Percentiles rank a stretch among this genome's conserved stretches.
phyloP scores from a whole-genome alignment of 2,888 invertebrate genomes.

The Ditylenchus weischeri region DNA sequence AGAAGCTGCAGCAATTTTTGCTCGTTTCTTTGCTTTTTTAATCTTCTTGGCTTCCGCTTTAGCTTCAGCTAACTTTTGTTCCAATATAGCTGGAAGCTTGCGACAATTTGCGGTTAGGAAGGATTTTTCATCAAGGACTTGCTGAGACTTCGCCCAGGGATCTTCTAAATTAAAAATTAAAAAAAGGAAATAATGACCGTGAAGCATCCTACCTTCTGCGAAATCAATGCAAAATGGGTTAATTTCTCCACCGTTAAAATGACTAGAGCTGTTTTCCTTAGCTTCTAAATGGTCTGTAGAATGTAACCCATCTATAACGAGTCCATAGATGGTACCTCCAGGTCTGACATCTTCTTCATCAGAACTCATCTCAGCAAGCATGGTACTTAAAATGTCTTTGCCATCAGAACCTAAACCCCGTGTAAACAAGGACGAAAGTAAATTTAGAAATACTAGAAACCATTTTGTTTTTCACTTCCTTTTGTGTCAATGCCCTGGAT shows the following conservation, averaged over 20 bases:
- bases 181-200: neutral
- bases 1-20: constrained; percentile 18
- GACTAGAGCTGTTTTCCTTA: constrained; percentile 6
- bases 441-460: neutral
- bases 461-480: constrained; percentile 14
- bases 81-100: neutral
- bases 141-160: constrained; percentile 69
- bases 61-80: constrained; percentile 8
- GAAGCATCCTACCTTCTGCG: constrained; percentile 57
- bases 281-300: constrained; percentile 4
- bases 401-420: constrained; percentile 1
- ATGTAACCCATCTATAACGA: neutral
- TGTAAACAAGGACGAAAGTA: neutral
- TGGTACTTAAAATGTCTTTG: constrained; percentile 15
- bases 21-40: constrained; percentile 11
- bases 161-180: constrained; percentile 63
- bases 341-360: constrained; percentile 21
- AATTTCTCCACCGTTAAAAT: constrained; percentile 70
- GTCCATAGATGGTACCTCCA: neutral
- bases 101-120: constrained; percentile 3
- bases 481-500: constrained; percentile 13
- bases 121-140: constrained; percentile 22
- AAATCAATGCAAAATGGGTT: constrained; percentile 81
- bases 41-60: constrained; percentile 12
- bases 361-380: constrained; percentile 24